Conservation (phyloP, 2,113 vertebrate genomes). For the Otis tarda region DNA sequence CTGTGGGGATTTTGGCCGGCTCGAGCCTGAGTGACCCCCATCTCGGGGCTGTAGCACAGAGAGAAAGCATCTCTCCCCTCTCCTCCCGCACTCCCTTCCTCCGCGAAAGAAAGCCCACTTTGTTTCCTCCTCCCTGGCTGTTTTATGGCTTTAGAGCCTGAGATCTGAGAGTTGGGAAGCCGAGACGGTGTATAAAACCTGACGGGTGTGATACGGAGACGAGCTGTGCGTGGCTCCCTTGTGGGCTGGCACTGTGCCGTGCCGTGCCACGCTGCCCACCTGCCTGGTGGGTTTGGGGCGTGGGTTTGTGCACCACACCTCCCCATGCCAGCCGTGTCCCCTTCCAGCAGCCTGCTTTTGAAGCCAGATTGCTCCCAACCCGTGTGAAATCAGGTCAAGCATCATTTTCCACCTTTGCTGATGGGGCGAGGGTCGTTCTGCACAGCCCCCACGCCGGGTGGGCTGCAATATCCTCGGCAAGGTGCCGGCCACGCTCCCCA, state of each 20-base stretch:
- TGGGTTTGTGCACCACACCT: neutral
- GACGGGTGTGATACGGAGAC: neutral
- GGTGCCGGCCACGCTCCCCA: neutral
- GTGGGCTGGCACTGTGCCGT: rapidly evolving
- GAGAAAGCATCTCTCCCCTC: neutral
- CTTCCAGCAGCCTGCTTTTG: neutral
- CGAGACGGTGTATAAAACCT: neutral
- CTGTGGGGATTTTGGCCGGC: neutral
- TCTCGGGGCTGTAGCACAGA: neutral
- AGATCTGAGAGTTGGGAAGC: neutral
- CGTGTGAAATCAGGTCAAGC: neutral
- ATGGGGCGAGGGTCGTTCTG: neutral
- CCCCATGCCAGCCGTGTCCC: neutral
- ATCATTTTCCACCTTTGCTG: neutral
- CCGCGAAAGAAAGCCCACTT: neutral
- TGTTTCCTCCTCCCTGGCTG: neutral
- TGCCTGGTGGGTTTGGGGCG: rapidly evolving
- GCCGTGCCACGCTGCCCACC: rapidly evolving
- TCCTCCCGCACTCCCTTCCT: neutral
- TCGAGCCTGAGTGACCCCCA: rapidly evolving
- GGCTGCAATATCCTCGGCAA: neutral
- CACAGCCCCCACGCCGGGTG: rapidly evolving
- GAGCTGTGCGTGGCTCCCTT: neutral
- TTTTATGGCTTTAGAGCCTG: slow-evolving; percentile 4
- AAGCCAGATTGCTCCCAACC: neutral